Evolutionary conservation across 2,797 vertebrate species (phyloP).

Genomic region (Dicrostonyx torquatus): DNA sequence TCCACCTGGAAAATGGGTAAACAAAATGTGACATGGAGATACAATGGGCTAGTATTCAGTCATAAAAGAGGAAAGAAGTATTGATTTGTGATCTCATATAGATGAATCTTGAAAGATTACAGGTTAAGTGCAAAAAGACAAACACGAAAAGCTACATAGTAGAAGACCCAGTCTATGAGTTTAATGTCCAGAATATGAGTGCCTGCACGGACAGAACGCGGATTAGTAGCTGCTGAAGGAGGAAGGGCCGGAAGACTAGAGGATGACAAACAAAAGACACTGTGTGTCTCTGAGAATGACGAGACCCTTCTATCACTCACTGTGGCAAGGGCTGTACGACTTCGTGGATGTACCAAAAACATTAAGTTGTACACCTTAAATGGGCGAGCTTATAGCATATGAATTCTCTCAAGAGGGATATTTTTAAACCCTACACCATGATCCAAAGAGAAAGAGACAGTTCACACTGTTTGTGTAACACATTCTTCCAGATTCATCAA

Average conservation of each 20-base stretch:
- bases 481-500: not conserved
- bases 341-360: not conserved
- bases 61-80: not conserved
- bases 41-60: not conserved
- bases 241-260: not conserved
- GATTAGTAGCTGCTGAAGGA: not conserved
- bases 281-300: not conserved
- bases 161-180: not conserved
- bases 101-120: not conserved
- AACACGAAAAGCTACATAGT: not conserved
- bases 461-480: not conserved
- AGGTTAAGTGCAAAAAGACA: not conserved
- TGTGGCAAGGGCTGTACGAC: not conserved
- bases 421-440: not conserved
- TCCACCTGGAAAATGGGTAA: not conserved
- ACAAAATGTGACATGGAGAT: not conserved
- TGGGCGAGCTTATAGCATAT: not conserved
- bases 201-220: not conserved
- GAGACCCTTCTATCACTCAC: slow-evolving; percentile 1
- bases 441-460: not conserved
- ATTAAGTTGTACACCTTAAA: slow-evolving; percentile 5
- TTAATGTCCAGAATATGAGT: not conserved
- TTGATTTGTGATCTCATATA: not conserved
- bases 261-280: not conserved
- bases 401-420: not conserved